Conservation (phyloP, 2,888 invertebrate species). For the Rhagonycha fulva region DNA sequence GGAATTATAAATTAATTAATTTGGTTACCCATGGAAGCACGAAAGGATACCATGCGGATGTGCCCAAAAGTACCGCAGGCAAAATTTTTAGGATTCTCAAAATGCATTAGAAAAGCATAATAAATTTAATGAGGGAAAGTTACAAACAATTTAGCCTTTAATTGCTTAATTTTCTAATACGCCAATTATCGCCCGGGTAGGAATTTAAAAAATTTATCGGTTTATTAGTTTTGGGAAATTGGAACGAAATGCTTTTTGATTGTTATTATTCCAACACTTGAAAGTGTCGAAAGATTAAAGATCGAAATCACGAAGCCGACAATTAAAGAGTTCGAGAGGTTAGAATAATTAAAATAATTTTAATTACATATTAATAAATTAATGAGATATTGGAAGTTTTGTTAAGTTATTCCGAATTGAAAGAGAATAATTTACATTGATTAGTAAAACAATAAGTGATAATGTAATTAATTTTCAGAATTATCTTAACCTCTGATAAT, state of each 20-base stretch:
- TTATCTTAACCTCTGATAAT: not conserved
- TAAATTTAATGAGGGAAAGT: not conserved
- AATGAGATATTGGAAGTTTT: not conserved
- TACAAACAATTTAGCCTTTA: not conserved
- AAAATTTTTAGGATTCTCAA: not conserved
- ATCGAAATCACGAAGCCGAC: not conserved
- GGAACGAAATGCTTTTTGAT: not conserved
- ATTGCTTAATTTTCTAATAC: not conserved
- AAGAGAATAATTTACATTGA: not conserved
- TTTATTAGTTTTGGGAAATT: not conserved
- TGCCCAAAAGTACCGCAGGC: no score
- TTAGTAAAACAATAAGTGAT: not conserved
- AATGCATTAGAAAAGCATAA: not conserved
- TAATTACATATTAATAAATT: not conserved
- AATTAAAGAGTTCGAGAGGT: not conserved
- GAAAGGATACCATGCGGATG: no score
- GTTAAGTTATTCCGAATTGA: not conserved
- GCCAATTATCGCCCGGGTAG: no score
- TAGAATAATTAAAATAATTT: constrained; percentile 3
- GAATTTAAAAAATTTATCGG: not conserved
- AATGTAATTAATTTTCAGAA: not conserved
- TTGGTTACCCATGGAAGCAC: no score
- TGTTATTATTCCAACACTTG: not conserved
- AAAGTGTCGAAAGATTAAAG: not conserved
- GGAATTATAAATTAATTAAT: not conserved